A percentile compares a stretch with the other conserved stretches of the same genome.
Evolutionary conservation across 1,140 invertebrate genomes (phyloP).

Genomic region (Calosoma granatense): DNA sequence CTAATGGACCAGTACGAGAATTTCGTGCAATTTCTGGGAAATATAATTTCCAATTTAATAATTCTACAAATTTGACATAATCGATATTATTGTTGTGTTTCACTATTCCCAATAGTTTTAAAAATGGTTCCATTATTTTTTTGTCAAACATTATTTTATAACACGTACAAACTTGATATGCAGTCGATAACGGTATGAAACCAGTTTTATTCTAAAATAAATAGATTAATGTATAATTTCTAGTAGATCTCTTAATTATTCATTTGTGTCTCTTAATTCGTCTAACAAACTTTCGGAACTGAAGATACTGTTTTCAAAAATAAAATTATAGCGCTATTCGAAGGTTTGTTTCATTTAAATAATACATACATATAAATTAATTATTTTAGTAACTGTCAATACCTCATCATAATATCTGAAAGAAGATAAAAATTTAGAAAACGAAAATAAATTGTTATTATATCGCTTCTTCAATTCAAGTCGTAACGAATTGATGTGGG

Average conservation of each 20-base stretch:
- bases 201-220: conserved; percentile 22
- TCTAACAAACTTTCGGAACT: too few species aligned
- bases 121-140: conserved; percentile 17
- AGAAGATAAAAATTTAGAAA: background rate
- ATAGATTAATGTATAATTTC: conserved; percentile 10
- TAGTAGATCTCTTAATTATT: too few species aligned
- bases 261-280: too few species aligned
- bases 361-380: too few species aligned
- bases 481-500: conserved; percentile 23
- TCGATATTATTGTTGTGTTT: conserved; percentile 22
- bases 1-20: background rate
- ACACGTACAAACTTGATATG: conserved; percentile 21
- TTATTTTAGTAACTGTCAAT: too few species aligned
- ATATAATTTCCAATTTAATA: conserved; percentile 15
- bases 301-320: too few species aligned
- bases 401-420: conserved; percentile 32
- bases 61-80: conserved; percentile 25
- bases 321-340: too few species aligned
- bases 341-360: too few species aligned
- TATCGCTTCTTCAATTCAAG: conserved; percentile 34
- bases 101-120: conserved; percentile 18
- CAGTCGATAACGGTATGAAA: conserved; percentile 18
- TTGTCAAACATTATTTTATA: conserved; percentile 17
- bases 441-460: conserved; percentile 24
- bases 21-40: conserved; percentile 6